Base-by-base conservation (phyloP, 2,888 invertebrate genomes). In the Stramonita haemastoma region DNA sequence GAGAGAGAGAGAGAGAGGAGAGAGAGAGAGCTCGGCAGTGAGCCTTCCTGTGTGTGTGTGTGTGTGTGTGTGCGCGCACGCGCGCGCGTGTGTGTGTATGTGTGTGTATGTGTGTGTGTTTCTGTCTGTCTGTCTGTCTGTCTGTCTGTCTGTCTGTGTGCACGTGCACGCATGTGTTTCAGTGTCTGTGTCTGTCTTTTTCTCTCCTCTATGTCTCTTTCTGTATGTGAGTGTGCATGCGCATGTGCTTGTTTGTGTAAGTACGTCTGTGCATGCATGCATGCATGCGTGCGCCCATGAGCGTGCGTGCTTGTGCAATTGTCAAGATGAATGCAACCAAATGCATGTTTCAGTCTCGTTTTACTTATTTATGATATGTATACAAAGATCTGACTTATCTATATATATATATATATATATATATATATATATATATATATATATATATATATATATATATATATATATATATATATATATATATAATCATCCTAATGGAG, bases 1-100 rank as follows among this genome's bases (percentile, higher is more conserved):
- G 29, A 77, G 32, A 77, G 77, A 77, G 77, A 32, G 77, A 77
- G 77, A 32, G 32, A 77, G 77, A 77, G 60, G 77, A 77, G 77
- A 77, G 77, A 77, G 77, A 32, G 77, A 32, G 77, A 77, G 77
- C 5, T 5, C n/a, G 32, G 29, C 29, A 77, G 77, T 29, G 77
- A 77, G 77, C 15, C 11, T 57, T 57, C 11, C 57, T 60, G 60
- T 60, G 15, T 15, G 15, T 60, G 60, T 60, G 15, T 60, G 1
- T 60, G 60, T 66, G 66, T 13, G 26, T 66, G 66, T 13, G 26
- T 66, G 66, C 26, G 26, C 26, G 66, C 26, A 13, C 26, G 66
- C 26, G 26, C 26, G 66, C 26, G 26, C 26, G 66, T 13, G 26
- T 13, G 66, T 13, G 26, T 13, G 66, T 66, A 13, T 66, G 66